Evolutionary conservation across 35 echinoderm and acorn worm species (phyloP).

Genomic region (Heliocidaris erythrogramma): DNA sequence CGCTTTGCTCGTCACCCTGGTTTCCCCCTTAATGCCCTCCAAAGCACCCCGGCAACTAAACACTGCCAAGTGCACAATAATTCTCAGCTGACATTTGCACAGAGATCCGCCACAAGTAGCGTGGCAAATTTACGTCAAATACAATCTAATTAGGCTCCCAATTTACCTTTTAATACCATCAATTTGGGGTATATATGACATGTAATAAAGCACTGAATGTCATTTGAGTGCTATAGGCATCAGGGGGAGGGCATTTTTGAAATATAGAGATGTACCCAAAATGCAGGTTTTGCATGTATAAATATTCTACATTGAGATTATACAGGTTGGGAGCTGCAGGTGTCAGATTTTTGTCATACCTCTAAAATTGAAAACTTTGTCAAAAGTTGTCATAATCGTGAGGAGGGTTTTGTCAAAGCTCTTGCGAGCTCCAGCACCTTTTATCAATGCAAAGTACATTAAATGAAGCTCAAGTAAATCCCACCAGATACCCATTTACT

Average conservation of each 20-base stretch:
- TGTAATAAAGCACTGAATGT: constrained; percentile 17
- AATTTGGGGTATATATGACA: background rate
- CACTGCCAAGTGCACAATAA: background rate
- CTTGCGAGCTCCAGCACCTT: no score
- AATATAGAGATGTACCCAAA: background rate
- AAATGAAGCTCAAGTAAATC: no score
- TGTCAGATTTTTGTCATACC: no score
- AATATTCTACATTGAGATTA: no score
- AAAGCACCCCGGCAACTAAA: background rate
- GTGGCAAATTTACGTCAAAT: constrained; percentile 10
- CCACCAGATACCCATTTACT: no score
- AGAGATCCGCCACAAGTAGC: background rate
- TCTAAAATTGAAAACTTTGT: no score
- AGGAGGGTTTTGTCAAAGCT: no score
- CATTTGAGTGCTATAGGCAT: background rate
- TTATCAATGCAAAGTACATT: no score
- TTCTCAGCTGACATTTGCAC: background rate
- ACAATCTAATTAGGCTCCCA: background rate
- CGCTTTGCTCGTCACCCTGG: background rate
- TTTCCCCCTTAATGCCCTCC: background rate
- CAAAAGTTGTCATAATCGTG: no score
- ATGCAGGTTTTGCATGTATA: background rate
- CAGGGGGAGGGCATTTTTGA: background rate
- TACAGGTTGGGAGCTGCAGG: no score
- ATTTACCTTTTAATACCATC: constrained; percentile 5